Conservation (phyloP, 2,113 vertebrate species). For the Eupsittula cactorum region DNA sequence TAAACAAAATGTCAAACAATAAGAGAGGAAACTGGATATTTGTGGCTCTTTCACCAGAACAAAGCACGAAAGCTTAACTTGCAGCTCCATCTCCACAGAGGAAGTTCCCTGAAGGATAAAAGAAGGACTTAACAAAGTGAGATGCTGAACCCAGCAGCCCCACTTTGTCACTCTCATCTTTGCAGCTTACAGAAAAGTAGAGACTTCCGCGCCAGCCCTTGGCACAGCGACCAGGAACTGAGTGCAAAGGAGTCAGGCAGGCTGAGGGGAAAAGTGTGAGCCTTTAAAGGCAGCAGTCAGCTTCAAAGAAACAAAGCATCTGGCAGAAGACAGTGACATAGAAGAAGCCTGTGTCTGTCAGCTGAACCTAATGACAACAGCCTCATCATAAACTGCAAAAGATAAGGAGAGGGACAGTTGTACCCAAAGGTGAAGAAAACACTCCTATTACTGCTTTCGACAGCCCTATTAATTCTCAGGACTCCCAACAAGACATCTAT, state of each 20-base stretch:
- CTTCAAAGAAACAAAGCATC: slow-evolving; percentile 49
- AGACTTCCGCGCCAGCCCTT: slow-evolving; percentile 54
- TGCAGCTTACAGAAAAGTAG: slow-evolving; percentile 13
- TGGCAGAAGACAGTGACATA: slow-evolving; percentile 35
- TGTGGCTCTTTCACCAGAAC: slow-evolving; percentile 44
- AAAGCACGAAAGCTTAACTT: slow-evolving; percentile 66
- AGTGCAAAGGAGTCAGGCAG: not conserved
- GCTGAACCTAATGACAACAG: not conserved
- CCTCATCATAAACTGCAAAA: slow-evolving; percentile 23
- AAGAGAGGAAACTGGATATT: slow-evolving; percentile 57
- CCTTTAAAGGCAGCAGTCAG: slow-evolving; percentile 50
- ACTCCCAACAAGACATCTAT: slow-evolving; percentile 47
- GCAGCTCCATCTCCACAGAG: slow-evolving; percentile 56
- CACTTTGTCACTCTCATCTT: slow-evolving; percentile 70
- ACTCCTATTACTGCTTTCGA: slow-evolving; percentile 22
- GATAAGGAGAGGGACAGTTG: not conserved
- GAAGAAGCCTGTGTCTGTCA: slow-evolving; percentile 19
- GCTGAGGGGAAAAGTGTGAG: slow-evolving; percentile 52
- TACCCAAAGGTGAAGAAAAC: slow-evolving; percentile 18
- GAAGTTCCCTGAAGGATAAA: slow-evolving; percentile 74
- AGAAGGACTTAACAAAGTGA: slow-evolving; percentile 59
- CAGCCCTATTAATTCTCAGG: slow-evolving; percentile 58
- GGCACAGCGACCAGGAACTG: not conserved
- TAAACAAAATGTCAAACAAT: slow-evolving; percentile 59
- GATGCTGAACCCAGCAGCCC: slow-evolving; percentile 59